Evolutionary conservation across 2,888 invertebrate genomes (phyloP).

Genomic region (Dioctria rufipes): DNA sequence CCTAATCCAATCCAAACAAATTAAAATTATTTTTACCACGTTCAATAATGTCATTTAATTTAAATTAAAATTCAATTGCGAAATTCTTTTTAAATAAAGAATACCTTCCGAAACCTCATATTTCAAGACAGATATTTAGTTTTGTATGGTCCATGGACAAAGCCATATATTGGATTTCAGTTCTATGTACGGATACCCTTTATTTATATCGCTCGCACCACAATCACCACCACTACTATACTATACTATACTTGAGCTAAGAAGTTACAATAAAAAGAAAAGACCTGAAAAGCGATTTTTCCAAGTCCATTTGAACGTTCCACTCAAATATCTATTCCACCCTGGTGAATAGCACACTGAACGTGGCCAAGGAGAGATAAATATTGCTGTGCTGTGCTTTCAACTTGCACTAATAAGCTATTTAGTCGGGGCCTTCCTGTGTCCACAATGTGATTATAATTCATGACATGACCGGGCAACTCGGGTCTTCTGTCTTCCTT

Average conservation of each 20-base stretch:
- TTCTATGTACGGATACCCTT: not conserved
- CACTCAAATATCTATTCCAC: conserved; percentile 32
- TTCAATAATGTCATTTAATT: not conserved
- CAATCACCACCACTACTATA: too few species aligned
- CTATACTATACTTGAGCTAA: not conserved
- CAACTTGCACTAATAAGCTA: conserved; percentile 55
- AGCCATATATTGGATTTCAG: not conserved
- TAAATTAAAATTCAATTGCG: not conserved
- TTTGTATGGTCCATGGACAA: conserved; percentile 27
- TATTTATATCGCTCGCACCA: too few species aligned
- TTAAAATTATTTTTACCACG: not conserved
- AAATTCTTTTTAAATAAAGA: too few species aligned
- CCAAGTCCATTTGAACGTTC: conserved; percentile 33
- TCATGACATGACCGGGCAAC: conserved; percentile 52
- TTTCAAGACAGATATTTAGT: too few species aligned
- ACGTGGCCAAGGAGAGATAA: conserved; percentile 48
- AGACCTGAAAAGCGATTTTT: conserved; percentile 33
- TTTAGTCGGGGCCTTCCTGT: conserved; percentile 50
- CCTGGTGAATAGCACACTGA: conserved; percentile 7
- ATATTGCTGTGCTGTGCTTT: conserved; percentile 55
- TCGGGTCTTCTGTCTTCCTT: conserved; percentile 47
- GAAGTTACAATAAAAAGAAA: conserved; percentile 8
- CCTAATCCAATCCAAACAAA: not conserved
- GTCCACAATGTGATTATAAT: conserved; percentile 55
- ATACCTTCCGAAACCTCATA: too few species aligned